Conservation (phyloP, 2,113 vertebrate species). For the Xenopus tropicalis region UCB_Xtro_10.0 CM004444.2:12137001-12137500, state of each 20-base stretch:
- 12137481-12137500: too few species aligned
- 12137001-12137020: too few species aligned
- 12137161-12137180: slow-evolving; percentile 51
- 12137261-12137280: neutral
- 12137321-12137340: slow-evolving; percentile 6
- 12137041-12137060: too few species aligned
- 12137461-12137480: too few species aligned
- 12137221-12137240: slow-evolving; percentile 34
- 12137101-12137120: slow-evolving; percentile 30
- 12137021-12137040: too few species aligned
- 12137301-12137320: slow-evolving; percentile 5
- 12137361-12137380: slow-evolving; percentile 20
- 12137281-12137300: slow-evolving; percentile 13
- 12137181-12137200: slow-evolving; percentile 52
- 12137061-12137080: neutral
- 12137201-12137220: slow-evolving; percentile 51
- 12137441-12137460: too few species aligned
- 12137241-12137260: slow-evolving; percentile 33
- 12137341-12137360: slow-evolving; percentile 10
- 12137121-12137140: slow-evolving; percentile 20
- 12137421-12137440: too few species aligned
- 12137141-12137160: slow-evolving; percentile 51
- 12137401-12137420: too few species aligned
- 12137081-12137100: slow-evolving; percentile 18
- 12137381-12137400: slow-evolving; percentile 19